Evolutionary conservation across 2,113 vertebrate species (phyloP).

Genomic region (Strix uralensis): DNA sequence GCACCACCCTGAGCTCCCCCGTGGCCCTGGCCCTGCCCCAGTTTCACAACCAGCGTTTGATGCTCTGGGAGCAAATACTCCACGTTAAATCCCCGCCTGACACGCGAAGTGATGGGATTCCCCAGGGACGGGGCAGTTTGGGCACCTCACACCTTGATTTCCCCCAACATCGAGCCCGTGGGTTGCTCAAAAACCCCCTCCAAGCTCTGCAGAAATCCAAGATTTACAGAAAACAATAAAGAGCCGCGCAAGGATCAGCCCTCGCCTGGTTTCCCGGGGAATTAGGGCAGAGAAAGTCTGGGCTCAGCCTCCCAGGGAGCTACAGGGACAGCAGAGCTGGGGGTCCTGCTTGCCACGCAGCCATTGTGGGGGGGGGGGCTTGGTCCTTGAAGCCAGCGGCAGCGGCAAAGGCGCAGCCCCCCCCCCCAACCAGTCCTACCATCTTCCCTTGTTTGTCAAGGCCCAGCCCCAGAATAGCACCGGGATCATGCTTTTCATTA

Average conservation of each 20-base stretch:
- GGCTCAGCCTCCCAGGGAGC: background rate
- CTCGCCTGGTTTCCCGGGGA: background rate
- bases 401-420: background rate
- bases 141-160: rapidly evolving
- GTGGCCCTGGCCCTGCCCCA: rapidly evolving
- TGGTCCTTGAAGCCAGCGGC: rapidly evolving
- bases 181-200: background rate
- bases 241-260: background rate
- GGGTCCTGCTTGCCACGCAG: background rate
- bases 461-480: background rate
- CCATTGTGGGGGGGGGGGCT: rapidly evolving
- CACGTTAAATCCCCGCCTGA: rapidly evolving
- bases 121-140: rapidly evolving
- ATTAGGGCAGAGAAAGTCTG: background rate
- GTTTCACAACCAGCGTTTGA: background rate
- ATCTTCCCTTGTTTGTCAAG: background rate
- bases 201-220: rapidly evolving
- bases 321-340: rapidly evolving
- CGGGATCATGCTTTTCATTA: background rate
- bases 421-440: background rate
- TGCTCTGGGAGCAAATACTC: background rate
- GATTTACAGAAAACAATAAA: background rate
- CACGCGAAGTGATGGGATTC: rapidly evolving
- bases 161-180: rapidly evolving
- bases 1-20: too few relatives aligned